A percentile compares a stretch with the other conserved stretches of the same genome.
phyloP scores from a whole-genome alignment of 2,113 vertebrate genomes.

The Nipponia nippon region DNA sequence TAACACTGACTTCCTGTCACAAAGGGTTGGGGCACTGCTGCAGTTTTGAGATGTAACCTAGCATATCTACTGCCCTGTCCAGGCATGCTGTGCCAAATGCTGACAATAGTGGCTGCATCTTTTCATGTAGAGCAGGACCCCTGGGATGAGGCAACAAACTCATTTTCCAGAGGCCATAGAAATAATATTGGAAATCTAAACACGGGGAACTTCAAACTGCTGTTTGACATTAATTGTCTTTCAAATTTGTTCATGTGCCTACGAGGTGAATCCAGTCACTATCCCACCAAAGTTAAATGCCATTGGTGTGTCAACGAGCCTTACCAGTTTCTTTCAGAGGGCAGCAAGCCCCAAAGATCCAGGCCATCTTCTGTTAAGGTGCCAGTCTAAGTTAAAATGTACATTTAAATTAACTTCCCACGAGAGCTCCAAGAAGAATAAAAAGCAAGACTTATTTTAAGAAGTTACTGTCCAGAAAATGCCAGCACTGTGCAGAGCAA shows the following conservation, averaged over 20 bases:
- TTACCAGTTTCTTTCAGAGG: slow-evolving; percentile 71
- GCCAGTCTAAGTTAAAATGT: slow-evolving; percentile 75
- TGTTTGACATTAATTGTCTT: background rate
- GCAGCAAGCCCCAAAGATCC: slow-evolving; percentile 77
- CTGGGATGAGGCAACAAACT: background rate
- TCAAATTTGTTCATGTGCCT: background rate
- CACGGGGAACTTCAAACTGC: background rate
- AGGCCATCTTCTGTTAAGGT: slow-evolving; percentile 81
- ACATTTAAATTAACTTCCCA: slow-evolving; percentile 26
- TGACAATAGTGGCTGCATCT: background rate
- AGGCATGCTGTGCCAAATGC: background rate
- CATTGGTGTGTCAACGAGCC: background rate
- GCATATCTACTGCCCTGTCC: background rate
- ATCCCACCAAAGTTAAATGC: background rate
- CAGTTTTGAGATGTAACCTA: background rate
- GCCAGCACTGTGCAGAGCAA: background rate
- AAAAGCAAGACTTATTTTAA: background rate
- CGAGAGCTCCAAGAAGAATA: background rate
- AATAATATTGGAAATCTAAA: background rate
- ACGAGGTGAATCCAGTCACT: background rate
- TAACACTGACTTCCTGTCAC: background rate
- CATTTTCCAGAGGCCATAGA: background rate
- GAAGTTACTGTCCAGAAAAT: background rate
- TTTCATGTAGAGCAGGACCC: background rate
- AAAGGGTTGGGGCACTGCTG: background rate